Base-by-base conservation (phyloP, 2,888 invertebrate species). In the Prosopocoilus inquinatus region DNA sequence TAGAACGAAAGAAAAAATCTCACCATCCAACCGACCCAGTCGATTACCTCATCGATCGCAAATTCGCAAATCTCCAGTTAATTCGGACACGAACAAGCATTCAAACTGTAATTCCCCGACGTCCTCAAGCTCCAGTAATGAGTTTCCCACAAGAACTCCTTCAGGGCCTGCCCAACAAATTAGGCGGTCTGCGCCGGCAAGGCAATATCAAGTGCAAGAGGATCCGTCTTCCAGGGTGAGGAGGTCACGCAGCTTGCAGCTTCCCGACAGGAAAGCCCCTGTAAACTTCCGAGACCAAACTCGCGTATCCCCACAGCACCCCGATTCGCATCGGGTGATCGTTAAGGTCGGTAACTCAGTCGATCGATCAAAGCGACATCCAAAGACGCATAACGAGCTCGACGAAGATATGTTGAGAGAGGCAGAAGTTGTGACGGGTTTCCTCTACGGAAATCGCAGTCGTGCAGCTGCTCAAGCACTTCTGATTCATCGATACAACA, bases 161-260 rank as follows among this genome's bases (percentile, higher is more conserved):
- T 64, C 67, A 44, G 59, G 68, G 35, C 61, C 70, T n/a, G 45
- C 61, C 41, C 61, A 61, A 49, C 68, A 64, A 45, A 58, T 68
- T 33, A 57, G 71, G 20, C 61, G 70, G 36, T 61, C 63, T 12
- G 62, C 68, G 8, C 64, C 67, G 9, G 51, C 65, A 5, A 50
- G 68, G 12, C 67, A 61, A 15, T 64, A 65, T 55, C 61, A 57
- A 38, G 45, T 54, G 16, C 66, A 67, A 47, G 72, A 73, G 28
- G 71, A 71, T 49, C 50, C 61, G 2, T 44, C 66, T 9, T 69
- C 70, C 51, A 67, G 80, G 47, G 82, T 82, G 9, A 66, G 81
- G 57, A 72, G 83, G 20, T 82, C 82, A 0, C 79, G 85, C 65
- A 86, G 86, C 61, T 76, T 87, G 20, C 86, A 87, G 66, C 74